A percentile compares a stretch with the other conserved stretches of the same genome.
Evolutionary conservation across 2,113 vertebrate genomes (phyloP).

Genomic region (Fregata magnificens): DNA sequence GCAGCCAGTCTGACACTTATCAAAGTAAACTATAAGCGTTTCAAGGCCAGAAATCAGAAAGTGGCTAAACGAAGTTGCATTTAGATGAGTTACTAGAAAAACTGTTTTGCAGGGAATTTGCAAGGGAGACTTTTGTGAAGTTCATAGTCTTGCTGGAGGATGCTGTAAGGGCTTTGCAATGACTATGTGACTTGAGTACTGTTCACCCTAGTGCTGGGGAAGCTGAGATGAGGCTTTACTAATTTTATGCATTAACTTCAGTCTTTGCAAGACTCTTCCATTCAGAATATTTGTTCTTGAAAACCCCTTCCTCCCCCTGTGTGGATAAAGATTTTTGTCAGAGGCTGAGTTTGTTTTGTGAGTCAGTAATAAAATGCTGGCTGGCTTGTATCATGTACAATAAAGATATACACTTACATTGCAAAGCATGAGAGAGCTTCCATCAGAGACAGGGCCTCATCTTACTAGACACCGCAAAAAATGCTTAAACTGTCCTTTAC

Average conservation of each 20-base stretch:
- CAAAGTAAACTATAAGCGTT: neutral
- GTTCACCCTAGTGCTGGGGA: neutral
- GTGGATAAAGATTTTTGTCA: neutral
- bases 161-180: neutral
- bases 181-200: neutral
- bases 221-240: neutral
- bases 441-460: neutral
- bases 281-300: neutral
- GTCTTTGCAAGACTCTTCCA: neutral
- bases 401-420: neutral
- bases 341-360: neutral
- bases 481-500: neutral
- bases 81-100: neutral
- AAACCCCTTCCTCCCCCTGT: rapidly evolving
- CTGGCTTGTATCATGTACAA: neutral
- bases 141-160: neutral
- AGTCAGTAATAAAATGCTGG: neutral
- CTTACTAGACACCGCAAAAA: neutral
- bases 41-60: neutral
- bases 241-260: neutral
- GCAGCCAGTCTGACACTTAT: neutral
- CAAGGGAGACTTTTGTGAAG: neutral
- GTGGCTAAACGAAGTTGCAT: neutral
- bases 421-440: neutral
- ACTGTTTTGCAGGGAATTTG: neutral